Percentiles rank a stretch among this genome's conserved stretches.
phyloP scores from a whole-genome alignment of 92 coral and sea anemone genomes.

The Siderastrea radians region DNA sequence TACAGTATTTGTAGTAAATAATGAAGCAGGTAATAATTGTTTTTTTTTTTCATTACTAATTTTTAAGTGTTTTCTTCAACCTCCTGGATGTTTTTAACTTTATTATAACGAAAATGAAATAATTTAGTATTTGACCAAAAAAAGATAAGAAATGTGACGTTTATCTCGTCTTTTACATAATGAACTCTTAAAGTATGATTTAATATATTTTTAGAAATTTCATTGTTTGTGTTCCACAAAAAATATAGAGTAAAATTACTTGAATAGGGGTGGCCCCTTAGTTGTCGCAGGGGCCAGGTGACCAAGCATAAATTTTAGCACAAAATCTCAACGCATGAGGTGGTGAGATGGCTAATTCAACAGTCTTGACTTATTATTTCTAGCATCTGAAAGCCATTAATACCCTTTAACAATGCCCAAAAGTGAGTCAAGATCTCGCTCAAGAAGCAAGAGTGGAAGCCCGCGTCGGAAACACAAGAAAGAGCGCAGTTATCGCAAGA shows the following conservation, averaged over 20 bases:
- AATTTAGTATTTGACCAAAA: no score
- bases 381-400: neutral
- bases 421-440: constrained; percentile 93
- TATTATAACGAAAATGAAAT: no score
- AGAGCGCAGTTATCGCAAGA: constrained; percentile 91
- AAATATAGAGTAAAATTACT: constrained; percentile 13
- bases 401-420: constrained; percentile 74
- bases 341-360: neutral
- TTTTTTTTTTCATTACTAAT: no score
- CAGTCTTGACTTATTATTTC: neutral
- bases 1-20: no score
- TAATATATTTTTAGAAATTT: no score
- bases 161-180: no score
- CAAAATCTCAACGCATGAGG: neutral
- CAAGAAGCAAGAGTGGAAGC: constrained; percentile 92
- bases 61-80: no score
- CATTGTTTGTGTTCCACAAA: no score
- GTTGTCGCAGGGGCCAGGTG: constrained; percentile 22
- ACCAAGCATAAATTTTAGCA: neutral
- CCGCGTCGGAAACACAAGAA: constrained; percentile 95
- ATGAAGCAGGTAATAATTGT: no score
- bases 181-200: no score
- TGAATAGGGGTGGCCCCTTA: constrained; percentile 14
- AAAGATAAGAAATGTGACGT: no score
- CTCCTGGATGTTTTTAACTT: no score